These are phyloP conservation scores for Phenganax subtilis DNA, from an alignment of 92 coral and sea anemone species.

Conservation along the genomic window DNA sequence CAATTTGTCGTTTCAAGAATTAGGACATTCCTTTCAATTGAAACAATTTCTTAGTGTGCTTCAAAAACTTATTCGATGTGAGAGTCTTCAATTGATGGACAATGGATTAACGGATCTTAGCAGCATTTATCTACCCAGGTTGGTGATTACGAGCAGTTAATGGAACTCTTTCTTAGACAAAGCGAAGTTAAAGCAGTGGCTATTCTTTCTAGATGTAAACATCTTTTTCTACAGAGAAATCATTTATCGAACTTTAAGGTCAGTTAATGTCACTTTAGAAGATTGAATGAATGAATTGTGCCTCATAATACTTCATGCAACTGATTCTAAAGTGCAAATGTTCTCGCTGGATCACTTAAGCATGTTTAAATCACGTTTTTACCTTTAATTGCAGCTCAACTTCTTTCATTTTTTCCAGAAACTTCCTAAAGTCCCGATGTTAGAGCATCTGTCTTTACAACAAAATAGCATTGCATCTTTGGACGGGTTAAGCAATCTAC, in stretches of 20 bases:
- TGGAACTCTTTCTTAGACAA: neutral
- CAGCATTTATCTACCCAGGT: slow-evolving; percentile 82
- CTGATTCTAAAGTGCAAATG: neutral
- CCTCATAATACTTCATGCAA: neutral
- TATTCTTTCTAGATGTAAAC: slow-evolving; percentile 61
- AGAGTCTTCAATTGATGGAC: slow-evolving; percentile 82
- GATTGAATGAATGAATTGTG: too few relatives aligned
- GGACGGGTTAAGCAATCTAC: slow-evolving; percentile 65
- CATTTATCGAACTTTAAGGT: slow-evolving; percentile 74
- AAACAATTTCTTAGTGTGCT: slow-evolving; percentile 83
- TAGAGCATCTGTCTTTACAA: slow-evolving; percentile 85
- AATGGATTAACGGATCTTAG: slow-evolving; percentile 77
- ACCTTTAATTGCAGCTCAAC: neutral
- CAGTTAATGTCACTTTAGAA: neutral
- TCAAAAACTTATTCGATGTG: slow-evolving; percentile 83
- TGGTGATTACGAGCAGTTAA: neutral
- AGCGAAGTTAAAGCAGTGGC: neutral
- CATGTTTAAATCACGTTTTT: neutral
- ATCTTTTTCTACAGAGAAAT: slow-evolving; percentile 84
- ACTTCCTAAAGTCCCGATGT: slow-evolving; percentile 74
- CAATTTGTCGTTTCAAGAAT: slow-evolving; percentile 88
- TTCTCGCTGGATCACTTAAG: neutral
- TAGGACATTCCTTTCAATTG: slow-evolving; percentile 82
- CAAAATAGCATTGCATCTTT: slow-evolving; percentile 75
- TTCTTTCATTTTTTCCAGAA: slow-evolving; percentile 48